Evolutionary conservation across 1,140 invertebrate genomes (phyloP).

Genomic region (Eulimnadia texana): DNA sequence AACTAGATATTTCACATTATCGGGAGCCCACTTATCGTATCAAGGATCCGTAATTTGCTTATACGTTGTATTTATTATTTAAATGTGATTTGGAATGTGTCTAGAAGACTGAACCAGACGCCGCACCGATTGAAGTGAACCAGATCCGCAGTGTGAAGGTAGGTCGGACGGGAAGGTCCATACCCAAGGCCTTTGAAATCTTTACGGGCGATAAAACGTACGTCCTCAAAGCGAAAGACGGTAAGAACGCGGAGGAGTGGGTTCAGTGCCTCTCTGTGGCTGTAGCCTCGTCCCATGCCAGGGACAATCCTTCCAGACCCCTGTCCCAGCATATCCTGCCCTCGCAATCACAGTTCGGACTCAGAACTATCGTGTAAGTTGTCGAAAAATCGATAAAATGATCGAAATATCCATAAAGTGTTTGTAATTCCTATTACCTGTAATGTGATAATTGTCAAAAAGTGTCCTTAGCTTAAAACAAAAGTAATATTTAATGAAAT

Average conservation of each 20-base stretch:
- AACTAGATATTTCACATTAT: conserved; percentile 82
- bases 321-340: conserved; percentile 2
- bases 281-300: conserved; percentile 61
- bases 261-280: conserved; percentile 77
- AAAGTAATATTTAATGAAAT: no score
- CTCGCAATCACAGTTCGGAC: conserved; percentile 9
- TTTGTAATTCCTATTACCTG: no score
- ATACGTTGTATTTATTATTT: conserved; percentile 6
- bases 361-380: background rate
- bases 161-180: conserved; percentile 62
- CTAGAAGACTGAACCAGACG: conserved; percentile 38
- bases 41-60: conserved; percentile 53
- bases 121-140: conserved; percentile 58
- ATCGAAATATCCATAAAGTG: no score
- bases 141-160: conserved; percentile 86
- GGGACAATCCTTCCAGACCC: conserved; percentile 29
- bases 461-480: no score
- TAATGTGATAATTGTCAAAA: no score
- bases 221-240: conserved; percentile 82
- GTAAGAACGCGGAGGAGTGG: conserved; percentile 90
- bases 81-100: background rate
- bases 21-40: conserved; percentile 74
- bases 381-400: background rate
- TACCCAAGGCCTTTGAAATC: conserved; percentile 90
- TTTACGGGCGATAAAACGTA: conserved; percentile 83